Percentiles rank a stretch among this genome's conserved stretches.
phyloP scores from a whole-genome alignment of 2,113 vertebrate species.

The Rana temporaria region DNA sequence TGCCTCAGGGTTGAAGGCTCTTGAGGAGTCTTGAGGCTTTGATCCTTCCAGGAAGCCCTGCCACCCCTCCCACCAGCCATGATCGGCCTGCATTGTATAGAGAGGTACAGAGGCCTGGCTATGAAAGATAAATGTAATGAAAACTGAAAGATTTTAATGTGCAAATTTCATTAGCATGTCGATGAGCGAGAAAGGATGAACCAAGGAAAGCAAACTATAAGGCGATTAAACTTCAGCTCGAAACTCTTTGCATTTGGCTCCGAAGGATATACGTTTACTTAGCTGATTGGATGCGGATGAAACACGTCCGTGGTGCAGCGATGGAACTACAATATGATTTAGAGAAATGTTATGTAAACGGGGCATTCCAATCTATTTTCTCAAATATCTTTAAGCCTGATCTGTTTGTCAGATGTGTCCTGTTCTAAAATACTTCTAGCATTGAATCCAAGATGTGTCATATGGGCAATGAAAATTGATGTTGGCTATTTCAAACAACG shows the following conservation, averaged over 20 bases:
- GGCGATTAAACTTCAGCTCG: too few relatives aligned
- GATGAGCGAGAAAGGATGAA: too few relatives aligned
- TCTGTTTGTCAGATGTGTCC: conserved; percentile 11
- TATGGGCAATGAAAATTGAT: neutral
- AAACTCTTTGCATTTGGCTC: neutral
- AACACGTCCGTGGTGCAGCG: neutral
- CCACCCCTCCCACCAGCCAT: too few relatives aligned
- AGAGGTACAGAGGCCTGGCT: too few relatives aligned
- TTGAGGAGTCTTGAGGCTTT: too few relatives aligned
- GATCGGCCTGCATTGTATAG: too few relatives aligned
- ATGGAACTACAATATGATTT: neutral
- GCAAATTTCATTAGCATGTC: too few relatives aligned
- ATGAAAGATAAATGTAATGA: too few relatives aligned
- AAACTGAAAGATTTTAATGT: too few relatives aligned
- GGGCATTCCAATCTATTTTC: neutral
- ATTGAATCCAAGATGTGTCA: conserved; percentile 18
- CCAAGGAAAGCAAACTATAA: too few relatives aligned
- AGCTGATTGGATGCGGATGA: neutral
- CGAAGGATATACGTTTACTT: neutral
- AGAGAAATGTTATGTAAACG: neutral
- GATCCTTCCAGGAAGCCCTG: too few relatives aligned
- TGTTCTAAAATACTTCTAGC: neutral
- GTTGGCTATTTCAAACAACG: neutral
- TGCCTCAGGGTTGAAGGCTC: too few relatives aligned
- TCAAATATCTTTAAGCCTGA: neutral